phyloP scores from a whole-genome alignment of 2,888 invertebrate species.

The Cheilosia impressa region DNA sequence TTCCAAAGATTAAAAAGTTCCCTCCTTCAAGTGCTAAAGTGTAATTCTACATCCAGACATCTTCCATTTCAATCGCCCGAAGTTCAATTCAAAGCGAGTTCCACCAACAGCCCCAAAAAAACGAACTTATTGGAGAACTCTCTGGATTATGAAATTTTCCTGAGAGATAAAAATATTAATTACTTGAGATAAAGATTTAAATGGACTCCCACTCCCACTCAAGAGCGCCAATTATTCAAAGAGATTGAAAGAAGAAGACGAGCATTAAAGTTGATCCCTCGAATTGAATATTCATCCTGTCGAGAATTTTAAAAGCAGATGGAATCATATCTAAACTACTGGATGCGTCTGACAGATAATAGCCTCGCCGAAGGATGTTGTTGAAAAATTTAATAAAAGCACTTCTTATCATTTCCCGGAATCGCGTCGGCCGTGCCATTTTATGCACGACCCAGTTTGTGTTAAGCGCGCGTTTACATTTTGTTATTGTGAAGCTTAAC shows the following conservation, averaged over 20 bases:
- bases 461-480: constrained; percentile 41
- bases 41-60: constrained; percentile 34
- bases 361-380: constrained; percentile 45
- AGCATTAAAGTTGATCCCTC: constrained; percentile 47
- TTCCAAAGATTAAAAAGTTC: constrained; percentile 27
- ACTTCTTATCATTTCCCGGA: constrained; percentile 35
- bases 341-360: constrained; percentile 20
- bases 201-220: constrained; percentile 15
- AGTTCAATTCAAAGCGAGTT: constrained; percentile 10
- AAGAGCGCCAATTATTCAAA: constrained; percentile 53
- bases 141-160: constrained; percentile 43
- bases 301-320: not conserved
- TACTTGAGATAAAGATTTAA: constrained; percentile 57
- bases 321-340: constrained; percentile 42
- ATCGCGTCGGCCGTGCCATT: constrained; percentile 26
- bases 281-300: constrained; percentile 52
- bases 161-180: constrained; percentile 65
- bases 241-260: not conserved
- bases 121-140: constrained; percentile 1
- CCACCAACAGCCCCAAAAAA: constrained; percentile 7
- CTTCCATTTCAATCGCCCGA: constrained; percentile 1
- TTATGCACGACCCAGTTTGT: constrained; percentile 50
- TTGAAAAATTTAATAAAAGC: constrained; percentile 65
- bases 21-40: constrained; percentile 34
- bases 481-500: constrained; percentile 58